Evolutionary conservation across 2,113 vertebrate species (phyloP), one percentile per base, ranked within the genome.

Genomic region (Sialia sialis): DNA sequence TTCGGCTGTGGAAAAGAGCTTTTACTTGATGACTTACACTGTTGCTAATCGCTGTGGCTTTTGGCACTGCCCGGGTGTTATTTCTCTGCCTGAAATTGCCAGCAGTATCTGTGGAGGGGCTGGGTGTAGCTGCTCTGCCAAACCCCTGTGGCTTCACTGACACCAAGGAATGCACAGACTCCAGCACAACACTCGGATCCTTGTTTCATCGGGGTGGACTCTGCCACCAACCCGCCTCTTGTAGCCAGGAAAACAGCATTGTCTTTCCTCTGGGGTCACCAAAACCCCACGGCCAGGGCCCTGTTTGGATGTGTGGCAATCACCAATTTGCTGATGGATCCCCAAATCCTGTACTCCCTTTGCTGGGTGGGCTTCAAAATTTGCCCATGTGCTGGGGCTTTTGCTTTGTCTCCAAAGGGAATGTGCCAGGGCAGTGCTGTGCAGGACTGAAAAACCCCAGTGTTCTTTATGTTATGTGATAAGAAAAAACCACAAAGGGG

Each of bases 81-180:
- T 96, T 97, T 96, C 5, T 0, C 68, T 89, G 87, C 60, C 73
- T 84, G 84, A 77, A 81, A 70, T 70, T 89, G 59, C 81, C 84
- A 78, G 0, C 27, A 4, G 38, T 62, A 13, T 79, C 67, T 72
- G 91, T 48, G 92, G 54, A 78, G 91, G 87, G 89, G 90, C 92
- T 9, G 83, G 87, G 94, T 62, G 79, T 93, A 96, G 91, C 91
- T 56, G 30, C 74, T 52, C 84, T 97, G 97, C 98, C 98, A 98
- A 97, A 75, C 60, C 95, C 96, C 96, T 92, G 96, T 29, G 94
- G 97, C 87, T 97, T 97, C 96, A 95, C 89, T 19, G 6, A 94
- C 90, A 69, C 91, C 12, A 3, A 97, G 95, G 95, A 97, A 97
- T 95, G 95, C 27, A 10, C 92, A 88, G 52, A 85, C 81, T 93